A percentile compares a stretch with the other conserved stretches of the same genome.
Evolutionary conservation across 2,113 vertebrate genomes (phyloP).

Genomic region (Natator depressus): DNA sequence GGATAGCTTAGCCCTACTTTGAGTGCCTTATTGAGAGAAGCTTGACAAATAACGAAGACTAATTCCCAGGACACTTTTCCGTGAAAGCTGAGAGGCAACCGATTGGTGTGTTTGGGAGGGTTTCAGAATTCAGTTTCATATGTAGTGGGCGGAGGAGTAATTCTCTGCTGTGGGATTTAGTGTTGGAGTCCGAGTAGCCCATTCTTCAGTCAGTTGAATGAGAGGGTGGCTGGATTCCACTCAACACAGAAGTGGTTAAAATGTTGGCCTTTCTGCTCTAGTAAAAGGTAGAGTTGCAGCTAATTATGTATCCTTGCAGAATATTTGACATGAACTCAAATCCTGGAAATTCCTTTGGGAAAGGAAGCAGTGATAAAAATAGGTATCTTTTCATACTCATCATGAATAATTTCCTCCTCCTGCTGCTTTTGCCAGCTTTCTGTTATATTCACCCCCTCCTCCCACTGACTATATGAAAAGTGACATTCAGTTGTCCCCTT

Average conservation of each 20-base stretch:
- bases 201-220: neutral
- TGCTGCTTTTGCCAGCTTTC: neutral
- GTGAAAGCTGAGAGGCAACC: neutral
- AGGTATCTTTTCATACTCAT: accelerated
- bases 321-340: accelerated
- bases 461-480: neutral
- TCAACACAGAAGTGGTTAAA: accelerated
- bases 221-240: neutral
- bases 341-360: neutral
- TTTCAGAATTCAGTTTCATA: neutral
- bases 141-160: neutral
- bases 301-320: accelerated
- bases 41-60: accelerated
- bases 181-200: neutral
- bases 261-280: neutral
- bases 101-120: neutral
- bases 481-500: accelerated
- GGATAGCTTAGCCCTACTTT: accelerated
- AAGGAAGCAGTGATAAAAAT: neutral
- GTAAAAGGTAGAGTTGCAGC: accelerated
- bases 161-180: neutral
- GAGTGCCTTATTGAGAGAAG: accelerated
- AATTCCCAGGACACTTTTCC: neutral
- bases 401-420: neutral
- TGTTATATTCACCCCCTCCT: accelerated